These are phyloP conservation scores for Bungarus multicinctus DNA, from an alignment of 2,113 vertebrate species.

Conservation along the genomic window DNA sequence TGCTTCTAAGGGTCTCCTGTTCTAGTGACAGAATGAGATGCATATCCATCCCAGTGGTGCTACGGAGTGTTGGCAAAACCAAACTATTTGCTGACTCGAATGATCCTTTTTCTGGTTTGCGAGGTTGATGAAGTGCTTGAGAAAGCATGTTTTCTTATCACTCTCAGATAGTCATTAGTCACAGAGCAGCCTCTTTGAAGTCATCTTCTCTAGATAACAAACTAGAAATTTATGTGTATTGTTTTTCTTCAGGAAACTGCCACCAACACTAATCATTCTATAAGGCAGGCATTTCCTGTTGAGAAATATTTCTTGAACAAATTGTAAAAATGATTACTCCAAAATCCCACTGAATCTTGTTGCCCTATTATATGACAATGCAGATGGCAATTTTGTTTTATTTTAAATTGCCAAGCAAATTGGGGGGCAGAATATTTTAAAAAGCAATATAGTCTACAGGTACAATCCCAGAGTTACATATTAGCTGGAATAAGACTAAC, in stretches of 20 bases:
- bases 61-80: constrained; percentile 40
- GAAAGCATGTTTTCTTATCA: constrained; percentile 13
- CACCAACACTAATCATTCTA: constrained; percentile 13
- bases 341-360: background rate
- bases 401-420: background rate
- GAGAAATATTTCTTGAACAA: constrained; percentile 32
- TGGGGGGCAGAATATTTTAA: background rate
- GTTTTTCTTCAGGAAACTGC: constrained; percentile 32
- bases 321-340: constrained; percentile 19
- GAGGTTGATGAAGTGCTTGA: constrained; percentile 23
- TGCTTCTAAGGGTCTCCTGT: background rate
- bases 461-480: background rate
- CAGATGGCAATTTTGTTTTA: background rate
- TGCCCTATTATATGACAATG: background rate
- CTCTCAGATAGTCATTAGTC: constrained; percentile 34
- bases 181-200: constrained; percentile 3
- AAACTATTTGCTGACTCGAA: background rate
- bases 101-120: constrained; percentile 30
- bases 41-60: constrained; percentile 40
- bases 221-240: constrained; percentile 21
- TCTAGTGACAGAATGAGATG: constrained; percentile 15
- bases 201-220: constrained; percentile 35
- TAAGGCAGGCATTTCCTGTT: constrained; percentile 47
- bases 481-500: background rate
- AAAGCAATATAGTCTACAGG: constrained; percentile 11